Evolutionary conservation across 2,797 vertebrate species (phyloP), one percentile per base, ranked within the genome.

Genomic region (Falco peregrinus): DNA sequence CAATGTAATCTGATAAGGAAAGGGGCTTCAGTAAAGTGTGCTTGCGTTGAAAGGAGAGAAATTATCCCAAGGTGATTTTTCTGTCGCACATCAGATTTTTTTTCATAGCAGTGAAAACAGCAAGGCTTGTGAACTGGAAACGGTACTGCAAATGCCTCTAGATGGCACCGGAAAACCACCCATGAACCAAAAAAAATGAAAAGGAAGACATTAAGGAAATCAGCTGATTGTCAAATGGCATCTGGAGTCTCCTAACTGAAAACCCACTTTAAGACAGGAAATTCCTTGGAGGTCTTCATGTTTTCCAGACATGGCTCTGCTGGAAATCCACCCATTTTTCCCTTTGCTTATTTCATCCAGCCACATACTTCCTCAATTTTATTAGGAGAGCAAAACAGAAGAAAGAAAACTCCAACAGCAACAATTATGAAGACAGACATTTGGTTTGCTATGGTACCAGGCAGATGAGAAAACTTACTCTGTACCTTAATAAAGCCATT

Each of bases 401-500:
- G 73, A 70, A 48, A 87, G 53, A 76, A 83, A 93, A 74, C 15
- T 14, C 26, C 26, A 61, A 45, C 4, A 65, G 45, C 1, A 12
- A 41, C 45, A 80, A 60, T 18, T 71, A 29, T 71, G 65, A 93
- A 91, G 69, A 37, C 31, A 61, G 69, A 43, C 11, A 37, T 2
- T 79, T 37, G 61, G 21, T 80, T 68, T 61, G 26, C 31, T 51
- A 21, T 5, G 14, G 24, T 31, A 83, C 2, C 14, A 80, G 33
- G 48, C 33, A 81, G 41, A 64, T 20, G 47, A 64, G 26, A 83
- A 92, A 89, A 78, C 50, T 59, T 37, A 56, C 50, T 90, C 78
- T 87, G 84, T 98, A 99, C 99, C 99, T 99, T 98, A 85, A 99
- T 97, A 95, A 98, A 98, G 94, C 99, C 99, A 75, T 99, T 99